These are phyloP conservation scores for Neosilurus hyrtlii DNA, from an alignment of 2,797 vertebrate genomes.

Conservation along the genomic window DNA sequence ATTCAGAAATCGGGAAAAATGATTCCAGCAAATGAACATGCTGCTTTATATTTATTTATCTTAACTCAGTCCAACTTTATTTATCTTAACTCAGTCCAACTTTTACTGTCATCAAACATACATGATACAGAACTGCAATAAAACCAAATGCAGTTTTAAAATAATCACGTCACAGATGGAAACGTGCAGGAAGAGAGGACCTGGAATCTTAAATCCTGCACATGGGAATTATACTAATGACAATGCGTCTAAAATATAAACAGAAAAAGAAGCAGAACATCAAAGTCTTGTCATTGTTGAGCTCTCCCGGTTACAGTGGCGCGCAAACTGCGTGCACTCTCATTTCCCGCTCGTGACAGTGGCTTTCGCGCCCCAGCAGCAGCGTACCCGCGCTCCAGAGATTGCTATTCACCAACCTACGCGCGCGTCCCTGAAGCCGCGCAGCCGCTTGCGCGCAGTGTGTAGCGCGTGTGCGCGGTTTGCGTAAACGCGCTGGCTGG, in stretches of 20 bases:
- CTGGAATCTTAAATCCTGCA: background rate
- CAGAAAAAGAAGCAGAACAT: background rate
- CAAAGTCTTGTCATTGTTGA: background rate
- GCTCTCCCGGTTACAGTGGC: background rate
- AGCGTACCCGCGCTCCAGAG: constrained; percentile 47
- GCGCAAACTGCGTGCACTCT: constrained; percentile 32
- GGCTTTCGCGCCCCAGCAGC: constrained; percentile 43
- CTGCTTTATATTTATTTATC: background rate
- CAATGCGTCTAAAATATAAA: background rate
- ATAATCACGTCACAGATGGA: no score
- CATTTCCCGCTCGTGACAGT: constrained; percentile 54
- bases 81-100: background rate
- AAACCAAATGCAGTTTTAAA: background rate
- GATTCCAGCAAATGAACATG: background rate
- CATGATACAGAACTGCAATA: background rate
- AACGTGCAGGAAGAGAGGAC: background rate
- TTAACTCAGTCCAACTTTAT: background rate
- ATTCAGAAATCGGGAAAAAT: background rate
- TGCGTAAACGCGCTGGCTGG: constrained; percentile 35
- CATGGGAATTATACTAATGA: background rate
- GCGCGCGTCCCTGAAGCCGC: constrained; percentile 1
- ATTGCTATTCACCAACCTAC: constrained; percentile 37
- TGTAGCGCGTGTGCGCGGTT: constrained; percentile 17
- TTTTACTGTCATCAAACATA: background rate
- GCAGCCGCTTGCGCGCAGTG: constrained; percentile 2